Base-by-base conservation (phyloP, 2,888 invertebrate species). In the Leucophenga montana region DNA sequence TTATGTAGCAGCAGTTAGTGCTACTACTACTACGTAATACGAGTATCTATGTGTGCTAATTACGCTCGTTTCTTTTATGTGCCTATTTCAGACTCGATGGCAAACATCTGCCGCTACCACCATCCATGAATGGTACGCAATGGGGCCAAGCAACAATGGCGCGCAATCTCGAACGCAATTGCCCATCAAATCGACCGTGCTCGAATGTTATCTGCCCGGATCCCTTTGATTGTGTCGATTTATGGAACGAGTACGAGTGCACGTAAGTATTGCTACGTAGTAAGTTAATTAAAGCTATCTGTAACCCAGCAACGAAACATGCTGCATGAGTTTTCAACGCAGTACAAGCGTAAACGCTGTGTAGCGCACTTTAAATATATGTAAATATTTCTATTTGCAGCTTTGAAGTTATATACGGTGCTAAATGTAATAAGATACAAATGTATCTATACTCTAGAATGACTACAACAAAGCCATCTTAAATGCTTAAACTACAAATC, bases 231-330 rank as follows among this genome's bases (percentile, higher is more conserved):
- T 98, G 97, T 90, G 95, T 96, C 78, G 97, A 97, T 90, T 92
- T 98, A 57, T 99, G 98, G 98, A 98, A 98, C 89, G 95, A 96
- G 89, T 96, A 97, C 86, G 97, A 97, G 89, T 99, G 98, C 96
- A 97, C 97, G 96, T 99, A 90, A 94, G 96, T 94, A 87, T 79
- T 72, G 68, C 27, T 11, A 57, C 22, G 33, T 57, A 16, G n/a
- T 6, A 50, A 16, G 50, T 5, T 50, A 18, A 50, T 50, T 16
- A 50, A 16, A 18, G 13, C 6, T 16, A n/a, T n/a, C n/a, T 27
- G 27, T 27, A 27, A 4, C 27, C 27, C n/a, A n/a, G n/a, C n/a
- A n/a, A n/a, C n/a, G n/a, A n/a, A n/a, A n/a, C n/a, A n/a, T 27
- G 27, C 27, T 27, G 27, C 27, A 27, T 27, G 27, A 27, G 27